A percentile compares a stretch with the other conserved stretches of the same genome.
phyloP scores from a whole-genome alignment of 1,140 invertebrate species.

The Chironomus striatipennis region DNA sequence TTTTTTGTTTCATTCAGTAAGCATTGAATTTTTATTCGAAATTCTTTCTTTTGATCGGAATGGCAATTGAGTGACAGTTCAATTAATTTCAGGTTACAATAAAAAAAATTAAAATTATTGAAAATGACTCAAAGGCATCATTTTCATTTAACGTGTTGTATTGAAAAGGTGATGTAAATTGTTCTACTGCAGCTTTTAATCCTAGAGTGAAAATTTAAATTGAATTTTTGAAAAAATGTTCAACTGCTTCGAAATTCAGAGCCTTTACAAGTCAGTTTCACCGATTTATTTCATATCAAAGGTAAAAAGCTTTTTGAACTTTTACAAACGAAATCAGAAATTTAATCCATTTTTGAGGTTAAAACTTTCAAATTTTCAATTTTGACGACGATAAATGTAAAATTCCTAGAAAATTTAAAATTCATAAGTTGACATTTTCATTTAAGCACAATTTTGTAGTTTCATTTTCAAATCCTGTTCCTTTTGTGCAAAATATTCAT shows the following conservation, averaged over 20 bases:
- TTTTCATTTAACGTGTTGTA: not conserved
- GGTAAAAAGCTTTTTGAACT: not conserved
- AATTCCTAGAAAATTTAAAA: too few species aligned
- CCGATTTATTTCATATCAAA: slow-evolving; percentile 5
- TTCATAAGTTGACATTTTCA: too few species aligned
- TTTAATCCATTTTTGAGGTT: too few species aligned
- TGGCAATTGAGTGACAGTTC: not conserved
- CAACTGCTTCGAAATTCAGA: not conserved
- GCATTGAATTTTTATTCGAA: not conserved
- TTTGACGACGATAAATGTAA: too few species aligned
- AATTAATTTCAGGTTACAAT: not conserved
- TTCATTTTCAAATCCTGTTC: too few species aligned
- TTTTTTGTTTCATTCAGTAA: not conserved
- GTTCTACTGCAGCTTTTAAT: not conserved
- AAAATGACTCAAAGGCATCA: not conserved
- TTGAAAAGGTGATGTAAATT: not conserved
- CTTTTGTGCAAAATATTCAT: too few species aligned
- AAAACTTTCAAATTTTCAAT: too few species aligned
- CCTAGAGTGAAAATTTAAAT: not conserved
- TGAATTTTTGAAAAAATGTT: not conserved
- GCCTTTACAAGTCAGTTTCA: not conserved
- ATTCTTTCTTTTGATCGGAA: not conserved
- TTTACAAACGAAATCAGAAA: too few species aligned
- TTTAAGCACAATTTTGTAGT: too few species aligned
- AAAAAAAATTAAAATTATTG: too few species aligned